Evolutionary conservation across 2,113 vertebrate genomes (phyloP).

Genomic region (Artemisiospiza belli): DNA sequence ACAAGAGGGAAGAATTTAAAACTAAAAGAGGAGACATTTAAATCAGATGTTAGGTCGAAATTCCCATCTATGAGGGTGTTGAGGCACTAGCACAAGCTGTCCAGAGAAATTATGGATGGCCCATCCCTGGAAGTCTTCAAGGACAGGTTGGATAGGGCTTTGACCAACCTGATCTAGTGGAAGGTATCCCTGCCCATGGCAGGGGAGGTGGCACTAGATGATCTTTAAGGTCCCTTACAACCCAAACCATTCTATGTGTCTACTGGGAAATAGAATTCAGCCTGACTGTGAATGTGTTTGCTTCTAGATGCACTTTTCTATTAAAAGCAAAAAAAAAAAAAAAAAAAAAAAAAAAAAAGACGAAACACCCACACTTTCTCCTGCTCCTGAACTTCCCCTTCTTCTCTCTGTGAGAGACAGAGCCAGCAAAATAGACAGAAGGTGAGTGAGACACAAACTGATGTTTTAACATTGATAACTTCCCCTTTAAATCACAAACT

Average conservation of each 20-base stretch:
- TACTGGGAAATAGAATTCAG: neutral
- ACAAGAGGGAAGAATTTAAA: neutral
- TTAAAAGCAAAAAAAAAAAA: neutral
- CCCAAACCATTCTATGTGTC: neutral
- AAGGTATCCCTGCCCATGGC: neutral
- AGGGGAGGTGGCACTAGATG: neutral
- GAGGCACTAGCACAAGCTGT: neutral
- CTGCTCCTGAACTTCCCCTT: neutral
- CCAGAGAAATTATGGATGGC: neutral
- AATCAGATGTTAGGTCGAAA: neutral
- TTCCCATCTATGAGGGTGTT: neutral
- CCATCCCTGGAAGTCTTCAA: neutral
- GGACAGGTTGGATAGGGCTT: neutral
- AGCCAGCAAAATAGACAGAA: neutral
- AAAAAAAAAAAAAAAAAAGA: neutral
- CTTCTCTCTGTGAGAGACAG: neutral
- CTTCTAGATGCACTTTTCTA: neutral
- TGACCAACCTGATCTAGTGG: neutral
- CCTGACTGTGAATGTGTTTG: neutral
- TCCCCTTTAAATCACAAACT: constrained; percentile 38
- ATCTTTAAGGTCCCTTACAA: neutral
- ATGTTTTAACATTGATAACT: neutral
- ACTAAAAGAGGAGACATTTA: neutral
- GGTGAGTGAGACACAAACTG: neutral
- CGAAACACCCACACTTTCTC: rapidly evolving